phyloP scores from a whole-genome alignment of 1,140 invertebrate species.

The Aphaenogaster floridana region DNA sequence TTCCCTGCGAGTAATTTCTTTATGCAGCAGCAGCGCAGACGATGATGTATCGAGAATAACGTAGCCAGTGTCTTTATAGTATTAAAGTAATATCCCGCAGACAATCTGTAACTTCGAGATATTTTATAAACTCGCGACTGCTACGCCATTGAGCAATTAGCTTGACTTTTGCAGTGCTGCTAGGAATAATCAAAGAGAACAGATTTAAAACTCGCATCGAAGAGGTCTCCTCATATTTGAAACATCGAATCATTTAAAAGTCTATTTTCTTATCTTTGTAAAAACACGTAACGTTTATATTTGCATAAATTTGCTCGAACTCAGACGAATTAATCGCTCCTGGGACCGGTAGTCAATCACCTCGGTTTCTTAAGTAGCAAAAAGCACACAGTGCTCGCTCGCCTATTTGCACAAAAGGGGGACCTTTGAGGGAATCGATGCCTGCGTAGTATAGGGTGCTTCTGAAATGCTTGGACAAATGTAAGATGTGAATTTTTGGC shows the following conservation, averaged over 20 bases:
- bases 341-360: conserved; percentile 7
- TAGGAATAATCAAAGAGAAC: neutral
- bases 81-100: neutral
- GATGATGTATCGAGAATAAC: neutral
- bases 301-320: conserved; percentile 33
- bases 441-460: neutral
- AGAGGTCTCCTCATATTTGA: neutral
- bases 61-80: neutral
- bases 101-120: neutral
- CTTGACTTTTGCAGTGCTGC: neutral
- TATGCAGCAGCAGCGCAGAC: neutral
- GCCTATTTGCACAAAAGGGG: conserved; percentile 12
- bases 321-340: conserved; percentile 24
- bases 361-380: conserved; percentile 23
- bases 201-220: neutral
- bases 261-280: neutral
- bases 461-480: neutral
- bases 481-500: too few species aligned
- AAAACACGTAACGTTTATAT: neutral
- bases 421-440: conserved; percentile 12
- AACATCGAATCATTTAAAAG: neutral
- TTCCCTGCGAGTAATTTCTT: neutral
- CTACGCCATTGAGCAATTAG: neutral
- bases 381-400: conserved; percentile 6
- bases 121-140: neutral